Evolutionary conservation across 2,888 invertebrate species (phyloP).

Genomic region (Eustalomyia histrio): DNA sequence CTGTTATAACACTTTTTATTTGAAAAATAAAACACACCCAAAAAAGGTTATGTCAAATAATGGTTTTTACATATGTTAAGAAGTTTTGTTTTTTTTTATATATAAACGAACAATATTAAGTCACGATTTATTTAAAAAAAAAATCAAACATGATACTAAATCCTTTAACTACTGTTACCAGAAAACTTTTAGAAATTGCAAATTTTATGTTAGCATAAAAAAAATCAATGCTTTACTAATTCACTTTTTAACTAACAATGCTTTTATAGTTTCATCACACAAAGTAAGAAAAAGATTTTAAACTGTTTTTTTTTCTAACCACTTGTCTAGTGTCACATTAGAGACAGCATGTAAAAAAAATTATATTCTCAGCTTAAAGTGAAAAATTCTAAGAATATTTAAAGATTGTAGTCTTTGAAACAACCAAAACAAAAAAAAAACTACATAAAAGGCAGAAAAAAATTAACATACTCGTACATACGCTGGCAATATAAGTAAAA

Average conservation of each 20-base stretch:
- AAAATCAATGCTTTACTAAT: conserved; percentile 1
- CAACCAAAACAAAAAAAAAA: not conserved
- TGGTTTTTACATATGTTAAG: not conserved
- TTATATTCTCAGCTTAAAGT: not conserved
- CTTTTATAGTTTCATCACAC: not conserved
- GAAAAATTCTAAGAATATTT: conserved; percentile 7
- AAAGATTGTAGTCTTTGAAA: not conserved
- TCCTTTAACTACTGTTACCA: not conserved
- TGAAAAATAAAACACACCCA: not conserved
- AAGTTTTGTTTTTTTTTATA: not conserved
- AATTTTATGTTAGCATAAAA: not conserved
- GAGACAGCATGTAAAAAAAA: not conserved
- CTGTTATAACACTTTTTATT: no score
- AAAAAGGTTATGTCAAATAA: not conserved
- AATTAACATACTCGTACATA: conserved; percentile 1
- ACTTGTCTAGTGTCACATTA: conserved; percentile 6
- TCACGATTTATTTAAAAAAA: not conserved
- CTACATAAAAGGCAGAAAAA: conserved; percentile 1
- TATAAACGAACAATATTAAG: not conserved
- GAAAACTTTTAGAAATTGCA: not conserved
- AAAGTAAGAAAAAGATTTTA: not conserved
- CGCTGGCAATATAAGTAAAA: not conserved
- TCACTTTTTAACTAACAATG: conserved; percentile 7
- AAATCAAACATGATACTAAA: conserved; percentile 1
- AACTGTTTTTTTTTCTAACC: not conserved